These are phyloP conservation scores for Herpetotheres cachinnans DNA, from an alignment of 2,113 vertebrate species.

Conservation along the genomic window DNA sequence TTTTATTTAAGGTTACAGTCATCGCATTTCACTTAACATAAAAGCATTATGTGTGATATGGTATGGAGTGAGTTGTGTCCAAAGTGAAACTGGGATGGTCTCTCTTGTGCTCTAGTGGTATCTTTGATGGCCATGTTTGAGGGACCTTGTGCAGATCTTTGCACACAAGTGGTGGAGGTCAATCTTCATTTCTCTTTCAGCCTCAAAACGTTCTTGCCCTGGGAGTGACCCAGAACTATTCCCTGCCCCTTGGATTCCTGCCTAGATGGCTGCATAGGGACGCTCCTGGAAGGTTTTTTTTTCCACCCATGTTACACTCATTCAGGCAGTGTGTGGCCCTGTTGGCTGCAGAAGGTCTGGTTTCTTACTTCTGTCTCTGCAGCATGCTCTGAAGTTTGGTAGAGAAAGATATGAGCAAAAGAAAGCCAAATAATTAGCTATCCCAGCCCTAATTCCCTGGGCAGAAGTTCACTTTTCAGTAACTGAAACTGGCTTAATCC, in stretches of 20 bases:
- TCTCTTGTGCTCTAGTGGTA: background rate
- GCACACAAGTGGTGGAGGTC: background rate
- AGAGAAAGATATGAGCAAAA: conserved; percentile 9
- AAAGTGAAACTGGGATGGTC: fast-evolving
- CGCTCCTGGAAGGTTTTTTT: background rate
- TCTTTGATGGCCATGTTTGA: background rate
- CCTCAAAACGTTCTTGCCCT: background rate
- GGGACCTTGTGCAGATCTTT: background rate
- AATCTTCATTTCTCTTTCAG: background rate
- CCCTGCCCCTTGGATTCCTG: background rate
- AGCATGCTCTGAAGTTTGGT: background rate
- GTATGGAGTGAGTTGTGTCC: background rate
- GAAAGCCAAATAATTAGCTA: conserved; percentile 36
- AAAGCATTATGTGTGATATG: background rate
- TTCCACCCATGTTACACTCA: background rate
- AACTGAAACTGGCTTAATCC: conserved; percentile 53
- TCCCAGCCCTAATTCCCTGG: conserved; percentile 22
- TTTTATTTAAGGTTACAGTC: background rate
- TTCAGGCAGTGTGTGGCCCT: background rate
- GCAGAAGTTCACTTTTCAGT: conserved; percentile 46
- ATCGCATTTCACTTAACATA: background rate
- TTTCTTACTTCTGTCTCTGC: background rate
- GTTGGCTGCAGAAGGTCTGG: background rate
- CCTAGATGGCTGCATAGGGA: background rate
- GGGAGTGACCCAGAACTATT: background rate